Conservation (phyloP, 2,888 invertebrate species). For the Allophyes oxyacanthae region DNA sequence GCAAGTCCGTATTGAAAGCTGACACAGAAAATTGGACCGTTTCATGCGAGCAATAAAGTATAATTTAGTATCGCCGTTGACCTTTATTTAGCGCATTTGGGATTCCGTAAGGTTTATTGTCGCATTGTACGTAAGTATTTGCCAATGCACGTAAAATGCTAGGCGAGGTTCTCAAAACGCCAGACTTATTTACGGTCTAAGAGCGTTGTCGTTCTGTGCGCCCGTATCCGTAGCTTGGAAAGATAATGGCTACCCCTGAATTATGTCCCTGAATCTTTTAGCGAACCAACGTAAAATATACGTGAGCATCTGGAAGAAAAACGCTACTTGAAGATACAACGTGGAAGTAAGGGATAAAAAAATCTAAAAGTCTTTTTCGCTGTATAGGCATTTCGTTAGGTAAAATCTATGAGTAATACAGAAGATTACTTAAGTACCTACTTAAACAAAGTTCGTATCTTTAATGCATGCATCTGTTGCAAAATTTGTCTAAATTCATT, state of each 20-base stretch:
- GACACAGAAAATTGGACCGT: constrained; percentile 73
- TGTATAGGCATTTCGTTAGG: no score
- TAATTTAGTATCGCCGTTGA: constrained; percentile 71
- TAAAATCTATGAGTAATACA: no score
- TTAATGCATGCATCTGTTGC: no score
- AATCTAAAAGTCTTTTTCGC: no score
- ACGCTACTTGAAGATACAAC: constrained; percentile 15
- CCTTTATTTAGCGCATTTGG: constrained; percentile 77
- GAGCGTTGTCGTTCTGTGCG: constrained; percentile 62
- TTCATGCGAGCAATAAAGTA: constrained; percentile 72
- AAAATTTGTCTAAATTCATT: no score
- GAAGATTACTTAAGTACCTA: no score
- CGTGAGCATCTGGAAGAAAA: constrained; percentile 14
- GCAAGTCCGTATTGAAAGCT: constrained; percentile 71
- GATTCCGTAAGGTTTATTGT: constrained; percentile 77
- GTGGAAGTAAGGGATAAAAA: constrained; percentile 4
- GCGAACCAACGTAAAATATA: constrained; percentile 31
- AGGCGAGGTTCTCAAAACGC: constrained; percentile 85
- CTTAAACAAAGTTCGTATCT: no score
- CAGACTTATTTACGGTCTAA: constrained; percentile 85
- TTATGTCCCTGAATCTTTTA: constrained; percentile 53
- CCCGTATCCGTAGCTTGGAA: constrained; percentile 53
- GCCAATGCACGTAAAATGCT: constrained; percentile 88
- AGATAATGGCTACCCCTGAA: constrained; percentile 61
- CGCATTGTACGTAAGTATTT: constrained; percentile 88